A percentile compares a stretch with the other conserved stretches of the same genome.
These are phyloP conservation scores for Malurus elegans DNA, from an alignment of 2,113 vertebrate genomes.

Conservation along the genomic window DNA sequence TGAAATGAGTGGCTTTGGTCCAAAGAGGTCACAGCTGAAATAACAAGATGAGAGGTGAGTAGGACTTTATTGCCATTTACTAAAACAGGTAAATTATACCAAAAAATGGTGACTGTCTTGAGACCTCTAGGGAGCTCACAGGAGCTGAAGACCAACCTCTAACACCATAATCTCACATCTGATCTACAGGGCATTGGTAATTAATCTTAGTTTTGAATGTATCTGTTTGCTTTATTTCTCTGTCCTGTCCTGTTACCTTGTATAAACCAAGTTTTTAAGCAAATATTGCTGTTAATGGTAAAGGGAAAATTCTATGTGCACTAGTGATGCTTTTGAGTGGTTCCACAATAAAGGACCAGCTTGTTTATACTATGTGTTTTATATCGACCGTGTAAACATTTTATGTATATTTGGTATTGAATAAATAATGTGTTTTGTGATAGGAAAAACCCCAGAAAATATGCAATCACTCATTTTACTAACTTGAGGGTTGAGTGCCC, in stretches of 20 bases:
- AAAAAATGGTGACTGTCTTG: background rate
- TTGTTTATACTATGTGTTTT: background rate
- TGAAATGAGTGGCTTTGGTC: background rate
- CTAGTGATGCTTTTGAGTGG: rapidly evolving
- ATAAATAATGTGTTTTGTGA: rapidly evolving
- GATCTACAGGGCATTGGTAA: background rate
- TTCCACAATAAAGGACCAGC: background rate
- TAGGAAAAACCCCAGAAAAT: background rate
- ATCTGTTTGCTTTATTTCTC: background rate
- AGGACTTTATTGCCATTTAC: background rate
- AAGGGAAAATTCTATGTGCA: background rate
- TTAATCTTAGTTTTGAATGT: background rate
- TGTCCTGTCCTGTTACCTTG: background rate
- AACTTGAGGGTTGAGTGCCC: background rate
- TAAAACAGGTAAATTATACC: background rate
- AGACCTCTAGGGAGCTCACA: background rate
- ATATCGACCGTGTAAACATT: background rate
- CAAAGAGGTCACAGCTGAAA: background rate
- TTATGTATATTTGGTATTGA: background rate
- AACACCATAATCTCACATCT: rapidly evolving
- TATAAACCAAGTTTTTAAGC: background rate
- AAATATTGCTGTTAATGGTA: background rate
- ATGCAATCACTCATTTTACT: rapidly evolving
- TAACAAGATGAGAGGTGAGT: background rate
- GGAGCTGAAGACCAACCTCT: background rate